A percentile compares a stretch with the other conserved stretches of the same genome.
phyloP scores from a whole-genome alignment of 2,113 vertebrate species.

The Phaethornis superciliosus region DNA sequence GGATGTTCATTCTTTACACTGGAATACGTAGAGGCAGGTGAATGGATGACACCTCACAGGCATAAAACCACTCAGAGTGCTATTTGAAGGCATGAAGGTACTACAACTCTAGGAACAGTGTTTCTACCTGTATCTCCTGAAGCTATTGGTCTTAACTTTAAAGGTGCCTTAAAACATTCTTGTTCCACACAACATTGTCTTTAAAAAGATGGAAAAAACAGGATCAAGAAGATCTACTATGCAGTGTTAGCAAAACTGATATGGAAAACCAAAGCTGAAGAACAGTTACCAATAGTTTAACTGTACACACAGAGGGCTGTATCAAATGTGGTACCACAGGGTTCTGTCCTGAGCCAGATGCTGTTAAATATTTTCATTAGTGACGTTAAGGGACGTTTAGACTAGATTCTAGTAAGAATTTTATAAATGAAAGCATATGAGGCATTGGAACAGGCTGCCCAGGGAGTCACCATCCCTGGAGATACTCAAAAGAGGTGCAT shows the following conservation, averaged over 20 bases:
- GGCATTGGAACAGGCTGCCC: too few species aligned
- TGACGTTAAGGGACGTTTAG: background rate
- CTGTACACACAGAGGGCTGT: background rate
- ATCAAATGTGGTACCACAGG: background rate
- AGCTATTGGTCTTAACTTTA: background rate
- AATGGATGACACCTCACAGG: fast-evolving
- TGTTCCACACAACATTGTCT: background rate
- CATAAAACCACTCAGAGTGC: background rate
- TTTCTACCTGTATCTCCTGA: background rate
- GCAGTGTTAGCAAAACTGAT: background rate
- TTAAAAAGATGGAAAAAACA: background rate
- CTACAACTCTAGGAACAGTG: background rate
- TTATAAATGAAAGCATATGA: too few species aligned
- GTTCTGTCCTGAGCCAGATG: background rate
- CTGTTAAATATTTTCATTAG: conserved; percentile 12
- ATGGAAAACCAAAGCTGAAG: background rate
- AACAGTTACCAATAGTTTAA: background rate
- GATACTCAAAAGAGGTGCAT: too few species aligned
- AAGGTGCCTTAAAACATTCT: background rate
- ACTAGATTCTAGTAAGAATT: too few species aligned
- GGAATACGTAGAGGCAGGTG: background rate
- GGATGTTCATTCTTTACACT: background rate
- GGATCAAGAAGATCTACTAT: background rate
- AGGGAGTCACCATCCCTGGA: too few species aligned
- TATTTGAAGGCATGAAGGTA: background rate